These are phyloP conservation scores for Marisa cornuarietis DNA, from an alignment of 1,140 invertebrate genomes.

Conservation along the genomic window DNA sequence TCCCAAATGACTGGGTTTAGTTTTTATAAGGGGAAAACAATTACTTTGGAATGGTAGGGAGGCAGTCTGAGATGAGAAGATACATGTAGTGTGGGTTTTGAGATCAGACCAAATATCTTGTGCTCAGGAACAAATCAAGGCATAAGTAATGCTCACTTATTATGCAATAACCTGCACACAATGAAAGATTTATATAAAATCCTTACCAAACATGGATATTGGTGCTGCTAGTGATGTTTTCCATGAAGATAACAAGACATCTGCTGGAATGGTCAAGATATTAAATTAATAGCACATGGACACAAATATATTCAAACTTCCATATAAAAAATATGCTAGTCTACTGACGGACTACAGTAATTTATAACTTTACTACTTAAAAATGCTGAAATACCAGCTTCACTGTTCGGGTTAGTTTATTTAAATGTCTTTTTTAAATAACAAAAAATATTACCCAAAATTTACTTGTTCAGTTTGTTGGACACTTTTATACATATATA, in stretches of 20 bases:
- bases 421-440: not conserved
- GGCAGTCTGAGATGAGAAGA: no score
- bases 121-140: no score
- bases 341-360: not conserved
- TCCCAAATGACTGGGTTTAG: no score
- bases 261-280: slow-evolving; percentile 40
- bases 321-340: not conserved
- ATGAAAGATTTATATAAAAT: not conserved
- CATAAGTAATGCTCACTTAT: no score
- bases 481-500: no score
- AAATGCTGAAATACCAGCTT: not conserved
- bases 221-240: slow-evolving; percentile 49
- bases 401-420: not conserved
- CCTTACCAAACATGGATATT: slow-evolving; percentile 57
- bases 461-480: not conserved
- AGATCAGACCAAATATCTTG: no score
- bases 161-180: no score
- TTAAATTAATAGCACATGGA: not conserved
- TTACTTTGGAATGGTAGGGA: no score
- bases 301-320: not conserved
- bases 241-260: slow-evolving; percentile 47
- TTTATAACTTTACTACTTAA: not conserved
- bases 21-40: no score
- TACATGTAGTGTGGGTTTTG: no score
- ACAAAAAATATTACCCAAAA: not conserved